These are phyloP conservation scores for Leptodirus hochenwartii DNA, from an alignment of 2,888 invertebrate species.

Conservation along the genomic window DNA sequence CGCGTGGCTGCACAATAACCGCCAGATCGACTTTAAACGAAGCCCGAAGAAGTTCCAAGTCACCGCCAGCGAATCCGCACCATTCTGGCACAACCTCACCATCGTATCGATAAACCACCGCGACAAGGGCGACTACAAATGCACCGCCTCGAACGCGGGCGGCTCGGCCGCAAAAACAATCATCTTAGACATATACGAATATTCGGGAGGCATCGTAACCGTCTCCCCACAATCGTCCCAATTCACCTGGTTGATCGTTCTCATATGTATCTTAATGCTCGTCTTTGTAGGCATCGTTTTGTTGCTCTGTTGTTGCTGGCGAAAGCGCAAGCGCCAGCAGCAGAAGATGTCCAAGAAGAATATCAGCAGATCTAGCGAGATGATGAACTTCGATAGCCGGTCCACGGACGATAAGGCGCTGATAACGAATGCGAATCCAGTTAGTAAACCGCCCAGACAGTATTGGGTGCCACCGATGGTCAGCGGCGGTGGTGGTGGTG, in stretches of 20 bases:
- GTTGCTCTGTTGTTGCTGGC: constrained; percentile 24
- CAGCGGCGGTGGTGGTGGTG: constrained; percentile 35
- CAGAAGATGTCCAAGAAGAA: constrained; percentile 19
- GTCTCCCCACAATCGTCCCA: constrained; percentile 16
- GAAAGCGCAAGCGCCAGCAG: too few relatives aligned
- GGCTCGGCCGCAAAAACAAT: constrained; percentile 63
- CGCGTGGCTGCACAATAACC: constrained; percentile 51
- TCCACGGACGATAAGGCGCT: constrained; percentile 60
- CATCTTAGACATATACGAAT: constrained; percentile 32
- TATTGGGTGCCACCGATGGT: constrained; percentile 55
- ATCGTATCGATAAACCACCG: constrained; percentile 26
- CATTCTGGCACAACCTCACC: constrained; percentile 38
- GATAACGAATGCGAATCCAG: constrained; percentile 68
- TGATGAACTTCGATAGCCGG: constrained; percentile 55
- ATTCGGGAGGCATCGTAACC: constrained; percentile 14
- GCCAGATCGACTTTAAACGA: constrained; percentile 30
- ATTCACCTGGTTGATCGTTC: constrained; percentile 29
- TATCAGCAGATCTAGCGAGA: constrained; percentile 22
- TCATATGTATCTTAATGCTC: constrained; percentile 29
- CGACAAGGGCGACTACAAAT: constrained; percentile 38
- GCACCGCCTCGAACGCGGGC: constrained; percentile 66
- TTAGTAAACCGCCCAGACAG: constrained; percentile 64
- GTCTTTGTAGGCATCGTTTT: constrained; percentile 29
- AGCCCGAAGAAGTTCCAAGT: constrained; percentile 26
- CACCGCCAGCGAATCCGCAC: constrained; percentile 9